Evolutionary conservation across 2,888 invertebrate species (phyloP).

Genomic region (Colostygia pectinataria): DNA sequence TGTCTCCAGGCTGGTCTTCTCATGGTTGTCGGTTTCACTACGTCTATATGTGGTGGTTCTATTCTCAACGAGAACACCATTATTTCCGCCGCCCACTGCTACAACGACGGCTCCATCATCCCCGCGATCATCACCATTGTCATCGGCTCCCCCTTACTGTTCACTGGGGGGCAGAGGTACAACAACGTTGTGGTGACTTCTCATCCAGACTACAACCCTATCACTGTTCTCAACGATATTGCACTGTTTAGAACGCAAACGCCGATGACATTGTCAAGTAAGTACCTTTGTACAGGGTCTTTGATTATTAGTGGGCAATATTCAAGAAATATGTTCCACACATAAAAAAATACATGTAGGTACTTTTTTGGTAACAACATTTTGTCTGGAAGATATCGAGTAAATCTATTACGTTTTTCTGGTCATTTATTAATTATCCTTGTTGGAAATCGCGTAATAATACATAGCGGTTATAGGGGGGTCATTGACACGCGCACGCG

Average conservation of each 20-base stretch:
- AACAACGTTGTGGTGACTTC: constrained; percentile 35
- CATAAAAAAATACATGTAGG: too few relatives aligned
- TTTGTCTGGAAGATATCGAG: too few relatives aligned
- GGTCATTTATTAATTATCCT: too few relatives aligned
- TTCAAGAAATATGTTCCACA: too few relatives aligned
- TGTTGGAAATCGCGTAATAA: too few relatives aligned
- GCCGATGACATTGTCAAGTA: constrained; percentile 41
- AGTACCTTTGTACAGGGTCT: too few relatives aligned
- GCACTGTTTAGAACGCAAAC: constrained; percentile 41
- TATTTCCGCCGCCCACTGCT: constrained; percentile 52
- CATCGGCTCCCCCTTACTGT: constrained; percentile 49
- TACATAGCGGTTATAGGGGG: too few relatives aligned
- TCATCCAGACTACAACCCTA: constrained; percentile 47
- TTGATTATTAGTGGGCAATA: too few relatives aligned
- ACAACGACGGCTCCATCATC: constrained; percentile 43
- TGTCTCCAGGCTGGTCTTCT: constrained; percentile 48
- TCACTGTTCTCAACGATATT: constrained; percentile 47
- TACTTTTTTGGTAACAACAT: too few relatives aligned
- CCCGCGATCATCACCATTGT: constrained; percentile 44
- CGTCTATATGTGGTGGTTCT: constrained; percentile 50
- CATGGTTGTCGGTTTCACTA: constrained; percentile 36
- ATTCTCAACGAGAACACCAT: constrained; percentile 44
- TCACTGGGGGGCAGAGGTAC: constrained; percentile 50
- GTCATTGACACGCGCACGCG: too few relatives aligned
- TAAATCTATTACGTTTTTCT: too few relatives aligned